A percentile compares a stretch with the other conserved stretches of the same genome.
Conservation (phyloP, 1,140 invertebrate species). For the Drosophila miranda region DNA sequence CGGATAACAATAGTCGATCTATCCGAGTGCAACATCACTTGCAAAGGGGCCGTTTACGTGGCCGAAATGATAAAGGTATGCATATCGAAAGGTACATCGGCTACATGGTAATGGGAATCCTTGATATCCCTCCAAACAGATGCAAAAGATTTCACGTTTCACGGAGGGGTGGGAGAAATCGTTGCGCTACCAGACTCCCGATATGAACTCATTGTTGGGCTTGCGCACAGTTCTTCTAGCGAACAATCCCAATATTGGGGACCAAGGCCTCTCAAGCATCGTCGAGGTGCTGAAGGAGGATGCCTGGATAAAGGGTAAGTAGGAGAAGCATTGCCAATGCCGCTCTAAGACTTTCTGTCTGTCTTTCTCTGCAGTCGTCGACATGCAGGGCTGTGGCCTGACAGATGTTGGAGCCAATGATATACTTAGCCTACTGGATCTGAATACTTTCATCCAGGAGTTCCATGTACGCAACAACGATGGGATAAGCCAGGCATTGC, state of each 20-base stretch:
- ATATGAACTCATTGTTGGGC: slow-evolving; percentile 87
- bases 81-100: not conserved
- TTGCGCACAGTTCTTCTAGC: slow-evolving; percentile 88
- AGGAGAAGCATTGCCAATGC: too few relatives aligned
- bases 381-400: slow-evolving; percentile 88
- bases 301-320: slow-evolving; percentile 85
- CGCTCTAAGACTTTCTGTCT: not conserved
- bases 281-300: slow-evolving; percentile 84
- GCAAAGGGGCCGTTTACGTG: slow-evolving; percentile 83
- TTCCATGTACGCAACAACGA: slow-evolving; percentile 87
- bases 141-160: slow-evolving; percentile 84
- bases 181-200: slow-evolving; percentile 87
- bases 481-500: slow-evolving; percentile 83
- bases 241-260: slow-evolving; percentile 87
- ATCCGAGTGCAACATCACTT: slow-evolving; percentile 84
- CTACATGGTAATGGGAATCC: too few relatives aligned
- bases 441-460: slow-evolving; percentile 86
- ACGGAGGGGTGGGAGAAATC: slow-evolving; percentile 91
- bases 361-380: slow-evolving; percentile 83
- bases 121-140: slow-evolving; percentile 31
- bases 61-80: slow-evolving; percentile 83
- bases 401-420: slow-evolving; percentile 84
- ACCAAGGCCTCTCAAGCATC: slow-evolving; percentile 84
- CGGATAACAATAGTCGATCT: slow-evolving; percentile 85
- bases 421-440: slow-evolving; percentile 86